These are phyloP conservation scores for Tachuris rubrigastra DNA, from an alignment of 2,113 vertebrate species.

Conservation along the genomic window DNA sequence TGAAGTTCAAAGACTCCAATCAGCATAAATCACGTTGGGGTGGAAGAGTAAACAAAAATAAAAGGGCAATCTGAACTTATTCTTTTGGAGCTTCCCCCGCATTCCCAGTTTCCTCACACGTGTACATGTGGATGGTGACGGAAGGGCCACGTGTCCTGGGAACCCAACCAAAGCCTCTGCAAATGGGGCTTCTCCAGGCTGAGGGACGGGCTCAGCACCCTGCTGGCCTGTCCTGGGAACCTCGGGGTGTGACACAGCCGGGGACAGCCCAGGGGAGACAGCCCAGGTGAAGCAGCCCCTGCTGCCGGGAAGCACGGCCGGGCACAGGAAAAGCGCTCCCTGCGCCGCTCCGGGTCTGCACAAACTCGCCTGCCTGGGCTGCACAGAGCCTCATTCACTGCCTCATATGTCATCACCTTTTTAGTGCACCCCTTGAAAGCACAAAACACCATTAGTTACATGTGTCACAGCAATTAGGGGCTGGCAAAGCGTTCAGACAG, in stretches of 20 bases:
- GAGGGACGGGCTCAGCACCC: background rate
- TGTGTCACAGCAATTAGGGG: conserved; percentile 18
- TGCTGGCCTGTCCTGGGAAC: background rate
- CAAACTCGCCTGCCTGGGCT: background rate
- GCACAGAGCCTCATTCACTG: conserved; percentile 38
- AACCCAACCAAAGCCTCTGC: background rate
- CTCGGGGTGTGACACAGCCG: background rate
- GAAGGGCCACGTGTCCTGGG: background rate
- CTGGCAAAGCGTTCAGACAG: background rate
- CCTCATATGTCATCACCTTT: conserved; percentile 20
- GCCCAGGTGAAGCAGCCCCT: background rate
- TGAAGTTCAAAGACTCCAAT: conserved; percentile 77
- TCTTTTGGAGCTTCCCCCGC: background rate
- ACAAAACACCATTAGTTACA: background rate
- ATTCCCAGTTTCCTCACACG: background rate
- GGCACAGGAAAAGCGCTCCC: background rate
- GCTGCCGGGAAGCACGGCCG: background rate
- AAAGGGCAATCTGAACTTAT: background rate
- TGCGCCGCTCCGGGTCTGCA: background rate
- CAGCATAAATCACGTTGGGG: conserved; percentile 44
- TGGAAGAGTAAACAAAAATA: conserved; percentile 24
- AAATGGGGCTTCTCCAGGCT: background rate
- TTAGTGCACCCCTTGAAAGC: conserved; percentile 6
- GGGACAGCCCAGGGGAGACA: no score
- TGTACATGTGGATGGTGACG: accelerated